phyloP scores from a whole-genome alignment of 2,797 vertebrate genomes.

The Fundulus diaphanus region DNA sequence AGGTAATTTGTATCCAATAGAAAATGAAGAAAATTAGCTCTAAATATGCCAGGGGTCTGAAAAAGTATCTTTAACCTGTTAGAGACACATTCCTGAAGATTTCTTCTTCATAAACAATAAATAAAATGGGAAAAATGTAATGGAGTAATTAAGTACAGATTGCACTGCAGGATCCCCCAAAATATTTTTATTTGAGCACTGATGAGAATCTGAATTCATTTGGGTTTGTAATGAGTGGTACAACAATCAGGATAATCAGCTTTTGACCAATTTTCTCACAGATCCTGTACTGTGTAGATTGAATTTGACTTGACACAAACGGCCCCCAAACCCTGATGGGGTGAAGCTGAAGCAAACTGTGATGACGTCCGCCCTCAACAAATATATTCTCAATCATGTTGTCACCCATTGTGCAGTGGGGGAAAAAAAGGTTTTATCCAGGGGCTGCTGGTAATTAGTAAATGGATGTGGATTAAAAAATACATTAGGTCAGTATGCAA shows the following conservation, averaged over 20 bases:
- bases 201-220: too few species aligned
- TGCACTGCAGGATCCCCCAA: not conserved
- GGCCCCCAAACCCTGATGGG: too few species aligned
- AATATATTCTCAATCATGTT: not conserved
- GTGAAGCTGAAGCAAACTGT: too few species aligned
- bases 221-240: not conserved
- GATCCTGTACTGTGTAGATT: not conserved
- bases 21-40: not conserved
- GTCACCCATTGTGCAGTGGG: not conserved
- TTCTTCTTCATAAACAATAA: too few species aligned
- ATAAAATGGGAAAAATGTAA: not conserved
- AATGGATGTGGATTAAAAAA: constrained; percentile 7
- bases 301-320: not conserved
- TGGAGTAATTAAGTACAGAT: not conserved
- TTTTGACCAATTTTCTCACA: not conserved
- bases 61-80: not conserved
- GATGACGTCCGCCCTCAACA: not conserved
- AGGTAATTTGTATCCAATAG: not conserved
- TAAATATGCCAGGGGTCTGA: not conserved
- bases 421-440: not conserved
- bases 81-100: not conserved
- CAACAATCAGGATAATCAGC: not conserved
- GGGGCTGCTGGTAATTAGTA: not conserved
- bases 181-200: too few species aligned
- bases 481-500: constrained; percentile 17